Evolutionary conservation across 2,888 invertebrate genomes (phyloP).

Genomic region (Philhelius pedissequus): DNA sequence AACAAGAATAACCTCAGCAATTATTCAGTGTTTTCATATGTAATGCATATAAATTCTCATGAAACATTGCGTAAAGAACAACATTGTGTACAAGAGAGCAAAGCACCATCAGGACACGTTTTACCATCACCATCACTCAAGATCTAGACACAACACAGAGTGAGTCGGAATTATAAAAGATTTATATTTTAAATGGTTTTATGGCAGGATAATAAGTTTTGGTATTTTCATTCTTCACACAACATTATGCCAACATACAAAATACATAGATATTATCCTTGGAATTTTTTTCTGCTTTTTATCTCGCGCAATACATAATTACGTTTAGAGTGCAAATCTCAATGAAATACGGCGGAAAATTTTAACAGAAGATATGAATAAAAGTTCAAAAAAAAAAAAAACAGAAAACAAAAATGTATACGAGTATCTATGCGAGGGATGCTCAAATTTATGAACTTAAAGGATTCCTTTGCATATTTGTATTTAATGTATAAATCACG

Average conservation of each 20-base stretch:
- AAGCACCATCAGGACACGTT: background rate
- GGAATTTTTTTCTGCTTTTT: background rate
- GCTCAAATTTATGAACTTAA: slow-evolving; percentile 11
- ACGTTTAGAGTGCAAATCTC: slow-evolving; percentile 40
- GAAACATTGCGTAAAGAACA: background rate
- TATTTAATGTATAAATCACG: slow-evolving; percentile 1
- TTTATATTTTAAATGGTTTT: slow-evolving; percentile 60
- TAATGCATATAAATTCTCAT: background rate
- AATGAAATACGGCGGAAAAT: slow-evolving; percentile 35
- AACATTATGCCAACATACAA: background rate
- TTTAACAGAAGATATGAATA: slow-evolving; percentile 5
- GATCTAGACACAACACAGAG: background rate
- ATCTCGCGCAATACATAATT: slow-evolving; percentile 48
- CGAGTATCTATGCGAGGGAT: background rate
- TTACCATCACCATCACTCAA: too few relatives aligned
- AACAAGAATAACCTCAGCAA: background rate
- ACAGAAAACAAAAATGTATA: background rate
- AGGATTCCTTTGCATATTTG: slow-evolving; percentile 30
- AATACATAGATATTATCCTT: slow-evolving; percentile 2
- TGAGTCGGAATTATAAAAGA: slow-evolving; percentile 42
- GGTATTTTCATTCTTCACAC: slow-evolving; percentile 37
- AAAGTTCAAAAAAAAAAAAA: background rate
- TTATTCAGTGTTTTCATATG: background rate
- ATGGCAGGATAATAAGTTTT: slow-evolving; percentile 56
- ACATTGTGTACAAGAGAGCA: background rate